A percentile compares a stretch with the other conserved stretches of the same genome.
These are phyloP conservation scores for Lissocephala sabroskyi DNA, from an alignment of 2,888 invertebrate species.

Conservation along the genomic window DNA sequence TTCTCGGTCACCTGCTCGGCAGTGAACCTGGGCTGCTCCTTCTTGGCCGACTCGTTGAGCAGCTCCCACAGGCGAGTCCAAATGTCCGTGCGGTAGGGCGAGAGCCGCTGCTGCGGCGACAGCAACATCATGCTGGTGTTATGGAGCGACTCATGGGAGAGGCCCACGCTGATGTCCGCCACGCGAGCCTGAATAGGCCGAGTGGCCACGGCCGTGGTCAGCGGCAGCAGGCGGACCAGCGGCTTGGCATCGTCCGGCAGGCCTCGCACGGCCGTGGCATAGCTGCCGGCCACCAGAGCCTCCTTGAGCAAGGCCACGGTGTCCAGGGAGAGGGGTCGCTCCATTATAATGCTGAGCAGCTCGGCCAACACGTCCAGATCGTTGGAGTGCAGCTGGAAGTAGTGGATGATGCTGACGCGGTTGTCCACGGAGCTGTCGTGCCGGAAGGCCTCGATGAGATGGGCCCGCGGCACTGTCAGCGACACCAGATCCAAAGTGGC, in stretches of 20 bases:
- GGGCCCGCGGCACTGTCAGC: conserved; percentile 78
- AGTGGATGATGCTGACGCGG: conserved; percentile 86
- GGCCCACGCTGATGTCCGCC: conserved; percentile 75
- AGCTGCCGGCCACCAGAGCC: conserved; percentile 84
- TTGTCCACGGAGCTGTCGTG: conserved; percentile 80
- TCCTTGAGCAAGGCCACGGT: conserved; percentile 80
- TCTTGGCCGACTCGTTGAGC: conserved; percentile 76
- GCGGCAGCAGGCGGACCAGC: conserved; percentile 81
- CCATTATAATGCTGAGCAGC: conserved; percentile 77
- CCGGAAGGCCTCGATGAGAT: conserved; percentile 80
- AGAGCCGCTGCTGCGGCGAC: conserved; percentile 86
- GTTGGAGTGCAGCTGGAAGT: conserved; percentile 83
- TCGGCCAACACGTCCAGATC: conserved; percentile 84
- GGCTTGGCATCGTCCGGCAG: conserved; percentile 81
- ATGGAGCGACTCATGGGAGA: conserved; percentile 84
- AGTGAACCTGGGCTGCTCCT: conserved; percentile 77
- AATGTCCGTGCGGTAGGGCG: conserved; percentile 86
- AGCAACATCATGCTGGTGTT: conserved; percentile 87
- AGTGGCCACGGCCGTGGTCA: conserved; percentile 75
- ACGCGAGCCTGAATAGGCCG: conserved; percentile 72
- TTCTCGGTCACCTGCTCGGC: conserved; percentile 84
- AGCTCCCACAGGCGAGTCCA: conserved; percentile 89
- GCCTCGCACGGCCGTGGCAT: conserved; percentile 80
- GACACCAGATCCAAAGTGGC: conserved; percentile 83
- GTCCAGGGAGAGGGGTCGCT: conserved; percentile 77